Conservation (phyloP, 2,797 vertebrate species). For the Tarsius wallacei region DNA sequence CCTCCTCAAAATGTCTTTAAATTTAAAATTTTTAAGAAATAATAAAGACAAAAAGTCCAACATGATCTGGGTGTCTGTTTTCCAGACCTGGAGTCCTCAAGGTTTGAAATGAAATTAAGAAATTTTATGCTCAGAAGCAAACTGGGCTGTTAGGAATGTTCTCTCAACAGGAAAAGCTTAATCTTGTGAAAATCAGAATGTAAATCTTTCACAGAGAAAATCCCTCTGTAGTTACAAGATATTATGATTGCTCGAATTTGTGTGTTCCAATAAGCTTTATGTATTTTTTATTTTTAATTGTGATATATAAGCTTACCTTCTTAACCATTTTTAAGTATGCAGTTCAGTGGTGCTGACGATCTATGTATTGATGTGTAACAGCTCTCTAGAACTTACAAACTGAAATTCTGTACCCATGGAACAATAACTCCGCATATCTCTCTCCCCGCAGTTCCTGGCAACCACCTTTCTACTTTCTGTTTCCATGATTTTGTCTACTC, state of each 20-base stretch:
- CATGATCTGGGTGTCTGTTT: background rate
- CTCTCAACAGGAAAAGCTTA: background rate
- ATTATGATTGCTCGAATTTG: conserved; percentile 1
- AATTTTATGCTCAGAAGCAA: background rate
- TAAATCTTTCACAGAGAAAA: conserved; percentile 44
- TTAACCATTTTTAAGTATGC: background rate
- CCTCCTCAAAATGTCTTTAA: background rate
- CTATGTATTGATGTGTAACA: background rate
- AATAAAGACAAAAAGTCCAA: background rate
- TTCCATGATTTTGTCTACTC: background rate
- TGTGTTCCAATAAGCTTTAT: background rate
- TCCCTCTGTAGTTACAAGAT: conserved; percentile 49
- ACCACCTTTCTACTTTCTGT: background rate
- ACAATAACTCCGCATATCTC: background rate
- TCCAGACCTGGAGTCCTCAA: background rate
- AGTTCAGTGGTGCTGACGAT: background rate
- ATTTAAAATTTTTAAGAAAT: background rate
- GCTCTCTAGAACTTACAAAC: background rate
- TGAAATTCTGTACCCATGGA: background rate
- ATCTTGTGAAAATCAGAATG: conserved; percentile 18
- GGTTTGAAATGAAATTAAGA: conserved; percentile 10
- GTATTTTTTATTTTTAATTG: background rate
- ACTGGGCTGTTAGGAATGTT: background rate
- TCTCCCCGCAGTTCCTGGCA: background rate
- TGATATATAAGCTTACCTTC: background rate